phyloP scores from a whole-genome alignment of 2,113 vertebrate genomes.

The Trogon melanurus region DNA sequence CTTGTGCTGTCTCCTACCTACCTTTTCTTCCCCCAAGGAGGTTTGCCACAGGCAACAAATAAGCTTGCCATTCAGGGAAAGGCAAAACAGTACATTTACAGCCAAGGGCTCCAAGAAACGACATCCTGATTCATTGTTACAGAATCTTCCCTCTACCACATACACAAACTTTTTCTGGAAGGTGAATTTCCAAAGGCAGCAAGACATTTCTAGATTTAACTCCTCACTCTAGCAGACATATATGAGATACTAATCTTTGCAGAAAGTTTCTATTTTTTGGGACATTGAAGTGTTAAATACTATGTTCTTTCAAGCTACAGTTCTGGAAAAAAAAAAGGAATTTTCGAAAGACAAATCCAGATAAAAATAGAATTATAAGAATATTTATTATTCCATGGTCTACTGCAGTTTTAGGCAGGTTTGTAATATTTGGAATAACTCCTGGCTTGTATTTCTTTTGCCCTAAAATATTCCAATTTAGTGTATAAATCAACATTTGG shows the following conservation, averaged over 20 bases:
- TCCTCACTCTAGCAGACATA: not conserved
- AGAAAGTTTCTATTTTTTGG: not conserved
- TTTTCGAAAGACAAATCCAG: not conserved
- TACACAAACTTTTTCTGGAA: not conserved
- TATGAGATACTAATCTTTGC: not conserved
- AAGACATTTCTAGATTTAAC: not conserved
- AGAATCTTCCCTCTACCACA: too few relatives aligned
- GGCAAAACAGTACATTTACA: not conserved
- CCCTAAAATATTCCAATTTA: not conserved
- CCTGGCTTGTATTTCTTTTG: not conserved
- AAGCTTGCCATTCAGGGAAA: not conserved
- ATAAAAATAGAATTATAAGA: not conserved
- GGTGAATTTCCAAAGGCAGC: not conserved
- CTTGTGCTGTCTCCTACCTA: not conserved
- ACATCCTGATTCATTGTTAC: not conserved
- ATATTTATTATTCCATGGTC: not conserved
- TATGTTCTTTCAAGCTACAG: not conserved
- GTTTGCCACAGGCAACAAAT: not conserved
- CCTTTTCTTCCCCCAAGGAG: not conserved
- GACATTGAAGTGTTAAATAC: not conserved
- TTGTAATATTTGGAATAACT: not conserved
- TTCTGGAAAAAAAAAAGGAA: fast-evolving
- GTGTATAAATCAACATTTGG: not conserved
- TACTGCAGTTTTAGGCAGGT: not conserved
- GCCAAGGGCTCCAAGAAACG: not conserved